Base-by-base conservation (phyloP, 2,797 vertebrate genomes). In the Neosilurus hyrtlii region DNA sequence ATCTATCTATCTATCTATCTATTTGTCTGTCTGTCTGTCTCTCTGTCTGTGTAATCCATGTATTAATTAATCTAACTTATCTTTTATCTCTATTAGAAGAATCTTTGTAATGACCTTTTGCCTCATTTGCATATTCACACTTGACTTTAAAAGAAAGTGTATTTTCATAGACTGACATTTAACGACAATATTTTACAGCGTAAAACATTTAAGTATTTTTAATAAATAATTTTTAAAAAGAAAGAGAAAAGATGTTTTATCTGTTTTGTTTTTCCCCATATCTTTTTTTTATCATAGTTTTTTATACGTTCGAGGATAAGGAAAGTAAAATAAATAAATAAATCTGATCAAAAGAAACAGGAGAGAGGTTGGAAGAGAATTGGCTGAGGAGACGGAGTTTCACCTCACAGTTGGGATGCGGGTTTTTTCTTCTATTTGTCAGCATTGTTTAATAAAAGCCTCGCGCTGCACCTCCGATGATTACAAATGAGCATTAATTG, bases 401-500 rank as follows among this genome's bases (percentile, higher is more conserved):
- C 82, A 84, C 49, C 74, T 65, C 52, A 49, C 78, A 87, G 83
- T 82, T 73, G 66, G 90, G 92, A 90, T 89, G 83, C 86, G 82
- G 80, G 90, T 90, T 90, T 74, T 57, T 52, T 79, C 18, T 82
- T 54, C 56, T 76, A 86, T 71, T 82, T 86, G 68, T 73, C 79
- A 43, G 15, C 20, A 0, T 70, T 82, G 83, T 82, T 86, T 86
- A 89, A 73, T 84, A 91, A 87, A 91, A 90, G 87, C 54, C 82
- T 66, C 81, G 72, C 85, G 89, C 83, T 80, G 85, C 70, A 86
- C 80, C 87, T 88, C 87, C 92, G 91, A 90, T 90, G 91, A 91
- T 92, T 89, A 87, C 89, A 94, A 93, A 94, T 91, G 88, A 92
- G 88, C 89, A 90, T 91, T 91, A 92, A 91, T 90, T 88, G 83